Conservation (phyloP, 2,113 vertebrate species). For the Pelecanoides urinatrix region DNA sequence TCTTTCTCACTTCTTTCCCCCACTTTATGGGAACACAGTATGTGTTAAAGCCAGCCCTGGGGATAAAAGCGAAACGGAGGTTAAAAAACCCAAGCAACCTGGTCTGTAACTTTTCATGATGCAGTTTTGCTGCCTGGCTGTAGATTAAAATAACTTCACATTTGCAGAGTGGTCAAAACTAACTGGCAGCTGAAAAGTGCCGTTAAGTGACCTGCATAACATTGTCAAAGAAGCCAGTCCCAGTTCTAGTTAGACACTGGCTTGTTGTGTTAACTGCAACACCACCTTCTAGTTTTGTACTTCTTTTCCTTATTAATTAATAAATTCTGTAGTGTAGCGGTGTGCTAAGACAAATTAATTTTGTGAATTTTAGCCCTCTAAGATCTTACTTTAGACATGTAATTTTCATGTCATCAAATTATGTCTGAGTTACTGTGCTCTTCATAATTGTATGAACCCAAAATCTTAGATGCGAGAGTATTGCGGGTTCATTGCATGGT, state of each 20-base stretch:
- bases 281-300: background rate
- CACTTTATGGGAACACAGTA: background rate
- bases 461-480: background rate
- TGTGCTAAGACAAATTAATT: background rate
- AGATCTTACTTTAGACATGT: background rate
- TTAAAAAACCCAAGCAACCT: background rate
- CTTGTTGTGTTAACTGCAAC: background rate
- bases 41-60: background rate
- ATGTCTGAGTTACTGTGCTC: background rate
- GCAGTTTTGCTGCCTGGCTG: background rate
- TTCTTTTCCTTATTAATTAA: background rate
- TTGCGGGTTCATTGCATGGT: rapidly evolving
- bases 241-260: rapidly evolving
- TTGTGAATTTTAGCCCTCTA: background rate
- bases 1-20: background rate
- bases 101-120: background rate
- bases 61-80: background rate
- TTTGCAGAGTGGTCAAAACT: background rate
- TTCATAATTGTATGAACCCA: background rate
- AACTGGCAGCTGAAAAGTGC: background rate
- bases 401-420: background rate
- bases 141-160: background rate
- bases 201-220: rapidly evolving
- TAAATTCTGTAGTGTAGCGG: background rate
- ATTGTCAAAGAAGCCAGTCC: background rate